A percentile compares a stretch with the other conserved stretches of the same genome.
Conservation (phyloP, 2,113 vertebrate genomes). For the Mixornis gularis region DNA sequence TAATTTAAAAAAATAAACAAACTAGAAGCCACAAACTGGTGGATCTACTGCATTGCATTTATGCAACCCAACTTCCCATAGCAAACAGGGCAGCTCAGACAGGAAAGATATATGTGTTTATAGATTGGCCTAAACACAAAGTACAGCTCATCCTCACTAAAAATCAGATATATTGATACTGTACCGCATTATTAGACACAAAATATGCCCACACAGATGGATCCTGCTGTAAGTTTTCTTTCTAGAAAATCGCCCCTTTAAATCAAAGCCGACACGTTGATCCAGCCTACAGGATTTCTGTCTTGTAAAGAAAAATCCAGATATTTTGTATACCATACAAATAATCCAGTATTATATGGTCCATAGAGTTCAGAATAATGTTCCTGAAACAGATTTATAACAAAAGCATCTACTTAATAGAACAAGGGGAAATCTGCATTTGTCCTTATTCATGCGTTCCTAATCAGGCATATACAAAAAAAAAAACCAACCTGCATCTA, state of each 20-base stretch:
- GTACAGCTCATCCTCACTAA: background rate
- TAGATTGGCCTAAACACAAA: background rate
- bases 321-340: background rate
- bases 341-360: background rate
- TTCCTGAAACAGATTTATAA: background rate
- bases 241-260: background rate
- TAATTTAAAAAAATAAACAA: background rate
- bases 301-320: background rate
- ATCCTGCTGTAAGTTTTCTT: background rate
- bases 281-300: background rate
- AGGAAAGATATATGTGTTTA: background rate
- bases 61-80: background rate
- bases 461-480: background rate
- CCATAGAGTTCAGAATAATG: background rate
- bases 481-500: background rate
- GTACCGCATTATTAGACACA: background rate
- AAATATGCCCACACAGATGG: background rate
- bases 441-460: background rate
- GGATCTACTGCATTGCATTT: background rate
- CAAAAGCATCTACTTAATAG: background rate
- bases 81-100: background rate
- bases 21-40: background rate
- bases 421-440: background rate
- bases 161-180: background rate
- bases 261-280: background rate